These are phyloP conservation scores for Syncerus caffer DNA, from an alignment of 2,797 vertebrate genomes.

Conservation along the genomic window DNA sequence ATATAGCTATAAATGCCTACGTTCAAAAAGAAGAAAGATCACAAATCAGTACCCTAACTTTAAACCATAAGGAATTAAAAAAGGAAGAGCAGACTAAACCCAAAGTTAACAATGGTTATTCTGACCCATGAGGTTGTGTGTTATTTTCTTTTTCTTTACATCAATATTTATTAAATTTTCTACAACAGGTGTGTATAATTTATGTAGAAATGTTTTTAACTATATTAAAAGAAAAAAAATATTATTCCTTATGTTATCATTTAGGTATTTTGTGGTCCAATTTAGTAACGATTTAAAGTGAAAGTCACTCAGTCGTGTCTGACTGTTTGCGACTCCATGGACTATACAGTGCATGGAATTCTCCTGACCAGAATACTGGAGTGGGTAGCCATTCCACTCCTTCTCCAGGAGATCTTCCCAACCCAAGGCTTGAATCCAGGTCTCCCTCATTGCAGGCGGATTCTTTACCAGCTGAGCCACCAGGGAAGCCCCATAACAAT, in stretches of 20 bases:
- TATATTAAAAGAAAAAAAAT: not conserved
- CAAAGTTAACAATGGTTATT: not conserved
- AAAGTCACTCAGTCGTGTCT: not conserved
- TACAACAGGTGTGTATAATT: not conserved
- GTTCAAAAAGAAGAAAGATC: not conserved
- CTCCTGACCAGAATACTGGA: not conserved
- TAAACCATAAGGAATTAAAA: not conserved
- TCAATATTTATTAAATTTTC: not conserved
- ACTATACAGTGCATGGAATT: not conserved
- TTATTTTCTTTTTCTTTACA: not conserved
- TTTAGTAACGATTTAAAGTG: not conserved
- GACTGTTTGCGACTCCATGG: not conserved
- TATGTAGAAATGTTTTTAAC: not conserved
- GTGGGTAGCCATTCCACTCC: not conserved
- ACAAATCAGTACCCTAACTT: not conserved
- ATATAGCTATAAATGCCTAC: not conserved
- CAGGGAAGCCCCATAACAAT: not conserved
- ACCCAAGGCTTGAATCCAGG: not conserved
- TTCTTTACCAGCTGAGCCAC: not conserved
- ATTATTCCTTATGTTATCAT: not conserved
- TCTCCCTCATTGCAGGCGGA: not conserved
- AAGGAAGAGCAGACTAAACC: not conserved
- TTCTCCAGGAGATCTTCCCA: not conserved
- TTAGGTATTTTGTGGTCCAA: not conserved
- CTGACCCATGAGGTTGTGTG: not conserved